Percentiles rank a stretch among this genome's conserved stretches.
phyloP scores from a whole-genome alignment of 92 coral and sea anemone species.

The Palythoa grandiflora region DNA sequence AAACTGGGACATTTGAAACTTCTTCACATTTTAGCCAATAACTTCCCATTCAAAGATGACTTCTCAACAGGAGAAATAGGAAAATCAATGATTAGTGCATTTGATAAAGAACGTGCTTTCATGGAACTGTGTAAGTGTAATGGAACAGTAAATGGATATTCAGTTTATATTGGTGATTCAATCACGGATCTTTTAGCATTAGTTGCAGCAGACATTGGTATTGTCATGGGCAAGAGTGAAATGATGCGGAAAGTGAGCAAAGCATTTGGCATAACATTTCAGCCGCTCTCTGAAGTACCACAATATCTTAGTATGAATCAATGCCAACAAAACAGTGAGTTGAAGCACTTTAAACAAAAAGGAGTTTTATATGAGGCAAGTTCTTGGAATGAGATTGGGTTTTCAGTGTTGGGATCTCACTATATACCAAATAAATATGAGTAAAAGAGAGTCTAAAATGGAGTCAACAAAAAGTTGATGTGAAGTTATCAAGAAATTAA shows the following conservation, averaged over 20 bases:
- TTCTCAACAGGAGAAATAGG: slow-evolving; percentile 78
- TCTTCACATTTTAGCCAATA: slow-evolving; percentile 76
- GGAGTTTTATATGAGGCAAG: slow-evolving; percentile 53
- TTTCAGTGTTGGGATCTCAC: slow-evolving; percentile 73
- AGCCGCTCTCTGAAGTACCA: slow-evolving; percentile 68
- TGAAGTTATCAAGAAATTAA: too few species aligned
- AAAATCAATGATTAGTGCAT: slow-evolving; percentile 64
- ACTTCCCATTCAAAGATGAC: slow-evolving; percentile 72
- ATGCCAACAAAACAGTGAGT: slow-evolving; percentile 10
- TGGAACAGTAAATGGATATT: slow-evolving; percentile 49
- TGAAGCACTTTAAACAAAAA: slow-evolving; percentile 47
- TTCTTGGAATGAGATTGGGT: slow-evolving; percentile 93
- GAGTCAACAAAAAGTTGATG: too few species aligned
- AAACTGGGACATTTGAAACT: slow-evolving; percentile 79
- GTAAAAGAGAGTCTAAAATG: not conserved
- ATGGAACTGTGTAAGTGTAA: slow-evolving; percentile 58
- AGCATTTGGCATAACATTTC: slow-evolving; percentile 83
- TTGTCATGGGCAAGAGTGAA: slow-evolving; percentile 84
- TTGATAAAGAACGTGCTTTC: slow-evolving; percentile 87
- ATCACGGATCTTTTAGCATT: slow-evolving; percentile 89
- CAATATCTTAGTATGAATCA: not conserved
- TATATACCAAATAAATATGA: slow-evolving; percentile 48
- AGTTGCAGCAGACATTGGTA: slow-evolving; percentile 83
- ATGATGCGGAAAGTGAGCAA: slow-evolving; percentile 78
- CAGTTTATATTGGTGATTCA: slow-evolving; percentile 92